Percentiles rank a stretch among this genome's conserved stretches.
These are phyloP conservation scores for Synaphobranchus kaupii DNA, from an alignment of 2,797 vertebrate genomes.

Conservation along the genomic window DNA sequence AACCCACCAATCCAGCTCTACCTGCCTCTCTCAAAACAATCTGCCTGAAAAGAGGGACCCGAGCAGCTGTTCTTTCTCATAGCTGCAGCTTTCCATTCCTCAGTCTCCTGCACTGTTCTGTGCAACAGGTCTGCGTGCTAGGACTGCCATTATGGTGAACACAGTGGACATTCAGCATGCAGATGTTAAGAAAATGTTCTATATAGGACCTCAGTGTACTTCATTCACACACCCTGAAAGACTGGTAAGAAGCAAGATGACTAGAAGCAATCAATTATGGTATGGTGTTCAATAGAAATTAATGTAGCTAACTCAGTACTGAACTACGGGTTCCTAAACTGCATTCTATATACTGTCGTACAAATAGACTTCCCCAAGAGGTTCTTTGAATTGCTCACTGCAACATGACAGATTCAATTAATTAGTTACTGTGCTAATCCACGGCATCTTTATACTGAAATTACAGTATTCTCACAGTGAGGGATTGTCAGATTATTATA, in stretches of 20 bases:
- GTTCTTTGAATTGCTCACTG: background rate
- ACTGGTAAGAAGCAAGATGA: background rate
- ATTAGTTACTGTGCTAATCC: background rate
- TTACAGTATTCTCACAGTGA: background rate
- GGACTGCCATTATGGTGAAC: background rate
- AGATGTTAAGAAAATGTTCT: background rate
- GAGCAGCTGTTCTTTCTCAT: constrained; percentile 59
- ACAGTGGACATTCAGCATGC: background rate
- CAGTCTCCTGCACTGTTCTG: constrained; percentile 14
- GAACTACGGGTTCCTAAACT: background rate
- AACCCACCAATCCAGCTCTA: constrained; percentile 49
- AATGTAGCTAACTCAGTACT: background rate
- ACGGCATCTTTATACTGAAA: background rate
- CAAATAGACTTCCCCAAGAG: background rate
- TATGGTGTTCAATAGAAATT: background rate
- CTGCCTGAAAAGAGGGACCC: constrained; percentile 62
- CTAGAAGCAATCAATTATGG: background rate
- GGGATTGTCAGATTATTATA: no score
- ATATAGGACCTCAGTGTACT: background rate
- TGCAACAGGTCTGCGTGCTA: background rate
- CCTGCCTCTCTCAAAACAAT: constrained; percentile 61
- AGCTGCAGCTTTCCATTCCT: constrained; percentile 49
- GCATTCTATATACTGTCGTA: background rate
- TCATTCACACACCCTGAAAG: background rate
- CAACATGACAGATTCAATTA: constrained; percentile 9